phyloP scores from a whole-genome alignment of 1,140 invertebrate species.

The Caenorhabditis inopinata region DNA sequence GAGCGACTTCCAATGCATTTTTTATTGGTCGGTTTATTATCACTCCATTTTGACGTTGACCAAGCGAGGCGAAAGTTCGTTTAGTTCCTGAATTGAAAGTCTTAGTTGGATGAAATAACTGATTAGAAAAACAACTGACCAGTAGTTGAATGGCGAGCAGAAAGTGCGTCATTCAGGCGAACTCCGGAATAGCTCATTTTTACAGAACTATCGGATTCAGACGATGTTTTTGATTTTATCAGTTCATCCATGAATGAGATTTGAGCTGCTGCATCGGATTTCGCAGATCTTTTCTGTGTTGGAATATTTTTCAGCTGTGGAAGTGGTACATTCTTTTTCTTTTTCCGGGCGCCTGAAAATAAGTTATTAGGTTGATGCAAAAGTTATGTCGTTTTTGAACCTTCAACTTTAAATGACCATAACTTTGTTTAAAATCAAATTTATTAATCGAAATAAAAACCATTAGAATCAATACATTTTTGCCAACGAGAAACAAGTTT shows the following conservation, averaged over 20 bases:
- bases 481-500: too few species aligned
- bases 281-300: background rate
- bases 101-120: background rate
- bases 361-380: too few species aligned
- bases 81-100: background rate
- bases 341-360: background rate
- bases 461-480: too few species aligned
- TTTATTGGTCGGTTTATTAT: slow-evolving; percentile 37
- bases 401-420: too few species aligned
- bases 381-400: too few species aligned
- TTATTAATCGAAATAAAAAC: too few species aligned
- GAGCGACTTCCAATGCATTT: slow-evolving; percentile 18
- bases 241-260: background rate
- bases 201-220: slow-evolving; percentile 1
- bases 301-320: background rate
- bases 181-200: background rate
- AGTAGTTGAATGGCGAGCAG: background rate
- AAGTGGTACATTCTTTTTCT: background rate
- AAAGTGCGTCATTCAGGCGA: slow-evolving; percentile 14
- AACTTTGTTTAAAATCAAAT: too few species aligned
- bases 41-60: slow-evolving; percentile 36
- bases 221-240: background rate
- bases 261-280: background rate
- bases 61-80: slow-evolving; percentile 41
- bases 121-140: background rate